A percentile compares a stretch with the other conserved stretches of the same genome.
Evolutionary conservation across 2,797 vertebrate species (phyloP).

Genomic region (Lutjanus campechanus): DNA sequence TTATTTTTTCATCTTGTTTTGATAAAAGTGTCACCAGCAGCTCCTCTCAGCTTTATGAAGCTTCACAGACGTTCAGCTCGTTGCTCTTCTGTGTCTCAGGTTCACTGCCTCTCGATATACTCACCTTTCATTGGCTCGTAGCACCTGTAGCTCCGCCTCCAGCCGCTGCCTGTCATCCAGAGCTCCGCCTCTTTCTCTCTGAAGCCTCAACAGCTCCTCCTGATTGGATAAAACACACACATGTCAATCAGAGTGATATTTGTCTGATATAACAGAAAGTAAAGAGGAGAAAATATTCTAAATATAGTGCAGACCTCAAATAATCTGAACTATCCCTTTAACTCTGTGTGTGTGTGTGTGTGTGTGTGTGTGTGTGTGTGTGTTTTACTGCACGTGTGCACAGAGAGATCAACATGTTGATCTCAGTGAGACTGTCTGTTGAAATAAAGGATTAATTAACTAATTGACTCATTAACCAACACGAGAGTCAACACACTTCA

Average conservation of each 20-base stretch:
- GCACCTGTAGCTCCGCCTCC: slow-evolving; percentile 88
- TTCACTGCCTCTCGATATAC: neutral
- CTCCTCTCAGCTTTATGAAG: no score
- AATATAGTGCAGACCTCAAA: no score
- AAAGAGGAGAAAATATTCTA: no score
- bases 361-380: no score
- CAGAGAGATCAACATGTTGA: slow-evolving; percentile 6
- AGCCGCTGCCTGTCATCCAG: slow-evolving; percentile 83
- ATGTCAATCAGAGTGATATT: neutral
- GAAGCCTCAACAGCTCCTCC: slow-evolving; percentile 83
- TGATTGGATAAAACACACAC: slow-evolving; percentile 56
- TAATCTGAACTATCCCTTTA: no score
- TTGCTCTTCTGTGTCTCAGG: no score
- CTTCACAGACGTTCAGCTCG: no score
- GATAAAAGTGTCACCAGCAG: no score
- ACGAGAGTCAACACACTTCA: slow-evolving; percentile 35
- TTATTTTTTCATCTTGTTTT: no score
- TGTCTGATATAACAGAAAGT: no score
- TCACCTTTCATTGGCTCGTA: slow-evolving; percentile 90
- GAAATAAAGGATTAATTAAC: slow-evolving; percentile 55
- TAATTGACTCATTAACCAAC: slow-evolving; percentile 44
- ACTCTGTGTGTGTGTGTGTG: no score
- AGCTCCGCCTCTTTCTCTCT: slow-evolving; percentile 85
- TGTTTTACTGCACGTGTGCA: no score
- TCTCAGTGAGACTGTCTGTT: slow-evolving; percentile 19